These are phyloP conservation scores for Ictalurus furcatus DNA, from an alignment of 2,113 vertebrate species.

Conservation along the genomic window DNA sequence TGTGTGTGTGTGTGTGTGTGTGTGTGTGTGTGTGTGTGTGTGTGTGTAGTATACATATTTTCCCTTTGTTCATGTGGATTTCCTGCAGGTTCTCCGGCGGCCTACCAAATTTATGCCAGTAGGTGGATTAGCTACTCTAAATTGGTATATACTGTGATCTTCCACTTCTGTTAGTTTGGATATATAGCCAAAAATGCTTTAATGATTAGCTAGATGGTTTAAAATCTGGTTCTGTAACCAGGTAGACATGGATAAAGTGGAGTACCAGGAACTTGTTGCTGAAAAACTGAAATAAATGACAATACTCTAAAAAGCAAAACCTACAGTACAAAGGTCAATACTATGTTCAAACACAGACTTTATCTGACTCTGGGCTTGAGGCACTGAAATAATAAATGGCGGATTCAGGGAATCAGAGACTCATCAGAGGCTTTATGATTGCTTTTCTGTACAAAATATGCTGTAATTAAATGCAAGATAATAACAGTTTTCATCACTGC, in stretches of 20 bases:
- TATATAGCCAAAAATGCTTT: not conserved
- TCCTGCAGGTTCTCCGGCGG: not conserved
- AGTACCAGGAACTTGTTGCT: not conserved
- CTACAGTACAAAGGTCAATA: not conserved
- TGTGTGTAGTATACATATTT: not conserved
- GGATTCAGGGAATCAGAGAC: slow-evolving; percentile 37
- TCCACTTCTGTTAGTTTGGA: not conserved
- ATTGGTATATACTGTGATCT: not conserved
- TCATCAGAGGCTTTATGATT: slow-evolving; percentile 13
- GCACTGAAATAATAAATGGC: slow-evolving; percentile 59
- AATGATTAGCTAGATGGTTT: not conserved
- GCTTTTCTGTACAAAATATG: slow-evolving; percentile 59
- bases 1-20: no score
- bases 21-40: no score
- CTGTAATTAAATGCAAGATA: slow-evolving; percentile 65
- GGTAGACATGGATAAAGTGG: not conserved
- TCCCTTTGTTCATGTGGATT: not conserved
- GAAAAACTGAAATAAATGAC: not conserved
- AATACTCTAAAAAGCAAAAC: not conserved
- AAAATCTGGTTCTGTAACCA: not conserved
- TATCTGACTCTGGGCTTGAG: slow-evolving; percentile 40
- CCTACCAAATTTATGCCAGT: not conserved
- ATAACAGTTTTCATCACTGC: slow-evolving; percentile 30
- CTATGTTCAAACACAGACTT: not conserved
- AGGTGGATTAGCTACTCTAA: not conserved